Conservation (phyloP, 2,797 vertebrate genomes). For the Chelidonichthys spinosus region DNA sequence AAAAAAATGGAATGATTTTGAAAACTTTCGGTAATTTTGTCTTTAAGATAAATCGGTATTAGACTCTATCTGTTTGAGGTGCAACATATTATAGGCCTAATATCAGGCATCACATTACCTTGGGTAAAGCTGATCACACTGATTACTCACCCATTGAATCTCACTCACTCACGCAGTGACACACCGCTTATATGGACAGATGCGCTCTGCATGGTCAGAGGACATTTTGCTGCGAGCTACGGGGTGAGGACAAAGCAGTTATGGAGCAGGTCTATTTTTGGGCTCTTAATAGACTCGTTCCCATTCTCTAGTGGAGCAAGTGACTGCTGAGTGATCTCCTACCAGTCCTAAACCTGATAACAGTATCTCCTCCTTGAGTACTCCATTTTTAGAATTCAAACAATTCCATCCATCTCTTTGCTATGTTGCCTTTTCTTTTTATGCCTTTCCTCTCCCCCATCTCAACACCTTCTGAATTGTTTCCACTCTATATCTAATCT, state of each 20-base stretch:
- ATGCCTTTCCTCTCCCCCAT: not conserved
- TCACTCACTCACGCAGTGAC: not conserved
- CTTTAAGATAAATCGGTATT: constrained; percentile 66
- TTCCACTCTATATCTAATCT: not conserved
- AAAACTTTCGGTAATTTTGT: constrained; percentile 60
- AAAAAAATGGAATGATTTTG: constrained; percentile 5
- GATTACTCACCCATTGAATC: constrained; percentile 53
- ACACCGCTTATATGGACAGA: constrained; percentile 24
- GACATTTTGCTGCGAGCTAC: constrained; percentile 54
- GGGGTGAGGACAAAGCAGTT: constrained; percentile 62
- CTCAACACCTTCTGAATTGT: not conserved
- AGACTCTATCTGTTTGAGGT: constrained; percentile 69
- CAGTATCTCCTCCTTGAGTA: constrained; percentile 44
- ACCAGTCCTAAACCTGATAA: constrained; percentile 64
- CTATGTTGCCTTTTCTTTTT: not conserved
- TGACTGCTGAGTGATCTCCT: constrained; percentile 61
- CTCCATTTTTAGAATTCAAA: constrained; percentile 13
- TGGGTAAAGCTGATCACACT: constrained; percentile 53
- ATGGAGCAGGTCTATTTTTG: constrained; percentile 70
- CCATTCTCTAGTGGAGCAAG: constrained; percentile 63
- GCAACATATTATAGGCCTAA: constrained; percentile 73
- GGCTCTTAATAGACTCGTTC: constrained; percentile 72
- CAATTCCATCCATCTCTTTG: not conserved
- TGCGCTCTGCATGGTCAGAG: constrained; percentile 54
- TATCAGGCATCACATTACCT: constrained; percentile 64